A percentile compares a stretch with the other conserved stretches of the same genome.
These are phyloP conservation scores for Pterocles gutturalis DNA, from an alignment of 2,113 vertebrate genomes.

Conservation along the genomic window DNA sequence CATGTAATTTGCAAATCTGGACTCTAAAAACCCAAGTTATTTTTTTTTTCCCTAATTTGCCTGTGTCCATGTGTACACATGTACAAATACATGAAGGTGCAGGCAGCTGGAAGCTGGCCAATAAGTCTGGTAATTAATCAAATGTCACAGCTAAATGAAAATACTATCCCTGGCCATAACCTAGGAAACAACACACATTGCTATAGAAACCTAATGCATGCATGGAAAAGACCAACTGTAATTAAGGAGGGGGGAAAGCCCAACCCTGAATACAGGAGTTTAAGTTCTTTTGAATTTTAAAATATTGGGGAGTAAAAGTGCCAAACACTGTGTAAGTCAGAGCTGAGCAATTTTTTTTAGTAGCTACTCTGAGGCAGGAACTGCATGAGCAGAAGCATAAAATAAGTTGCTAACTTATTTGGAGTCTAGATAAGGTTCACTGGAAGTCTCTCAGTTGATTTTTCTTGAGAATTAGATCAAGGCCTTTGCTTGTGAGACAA, in stretches of 20 bases:
- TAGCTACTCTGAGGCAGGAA: neutral
- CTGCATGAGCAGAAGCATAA: neutral
- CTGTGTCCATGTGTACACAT: rapidly evolving
- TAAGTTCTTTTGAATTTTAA: neutral
- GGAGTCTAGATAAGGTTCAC: neutral
- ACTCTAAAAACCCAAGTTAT: neutral
- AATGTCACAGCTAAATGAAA: neutral
- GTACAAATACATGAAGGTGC: neutral
- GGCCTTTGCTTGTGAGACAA: neutral
- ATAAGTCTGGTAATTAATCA: neutral
- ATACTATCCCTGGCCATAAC: neutral
- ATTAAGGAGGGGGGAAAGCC: rapidly evolving
- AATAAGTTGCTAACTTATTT: neutral
- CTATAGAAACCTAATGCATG: neutral
- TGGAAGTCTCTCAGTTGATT: neutral
- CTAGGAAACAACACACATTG: neutral
- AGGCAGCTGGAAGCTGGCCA: neutral
- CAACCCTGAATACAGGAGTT: neutral
- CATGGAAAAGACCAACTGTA: neutral
- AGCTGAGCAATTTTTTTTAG: neutral
- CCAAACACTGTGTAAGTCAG: neutral
- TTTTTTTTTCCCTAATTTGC: neutral
- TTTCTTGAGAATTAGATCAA: neutral
- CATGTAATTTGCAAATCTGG: neutral
- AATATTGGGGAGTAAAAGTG: neutral